These are phyloP conservation scores for Hipposideros larvatus DNA, from an alignment of 2,797 vertebrate species.

Conservation along the genomic window DNA sequence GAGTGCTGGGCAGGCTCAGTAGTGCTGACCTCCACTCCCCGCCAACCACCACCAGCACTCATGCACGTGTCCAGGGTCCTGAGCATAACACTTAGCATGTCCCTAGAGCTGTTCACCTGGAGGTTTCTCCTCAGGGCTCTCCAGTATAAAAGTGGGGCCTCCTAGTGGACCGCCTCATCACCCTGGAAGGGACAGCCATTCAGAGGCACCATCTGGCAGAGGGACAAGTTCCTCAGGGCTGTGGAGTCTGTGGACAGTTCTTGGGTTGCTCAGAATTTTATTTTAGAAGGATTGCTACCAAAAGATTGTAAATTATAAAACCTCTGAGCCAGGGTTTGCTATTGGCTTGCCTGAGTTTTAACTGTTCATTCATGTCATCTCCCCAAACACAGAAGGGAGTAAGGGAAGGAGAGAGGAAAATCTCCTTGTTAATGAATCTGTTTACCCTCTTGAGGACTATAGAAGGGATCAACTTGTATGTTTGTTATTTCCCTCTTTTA, in stretches of 20 bases:
- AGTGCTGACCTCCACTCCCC: rapidly evolving
- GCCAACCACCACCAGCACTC: rapidly evolving
- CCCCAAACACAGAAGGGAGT: not conserved
- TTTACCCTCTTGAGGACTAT: not conserved
- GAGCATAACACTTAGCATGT: rapidly evolving
- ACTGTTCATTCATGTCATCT: not conserved
- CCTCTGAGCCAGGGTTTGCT: not conserved
- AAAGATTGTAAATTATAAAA: not conserved
- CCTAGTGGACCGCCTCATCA: not conserved
- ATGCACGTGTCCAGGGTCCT: rapidly evolving
- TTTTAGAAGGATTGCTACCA: not conserved
- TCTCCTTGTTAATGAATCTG: not conserved
- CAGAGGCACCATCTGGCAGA: not conserved
- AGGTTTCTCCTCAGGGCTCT: not conserved
- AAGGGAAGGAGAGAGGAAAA: not conserved
- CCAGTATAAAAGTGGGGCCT: not conserved
- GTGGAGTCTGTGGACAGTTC: not conserved
- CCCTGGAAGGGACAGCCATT: not conserved
- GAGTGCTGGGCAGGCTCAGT: not conserved
- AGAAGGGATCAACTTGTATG: not conserved
- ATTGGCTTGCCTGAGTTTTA: not conserved
- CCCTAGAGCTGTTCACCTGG: not conserved
- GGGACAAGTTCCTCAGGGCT: not conserved
- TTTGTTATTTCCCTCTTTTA: not conserved
- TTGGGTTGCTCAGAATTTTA: constrained; percentile 11